Evolutionary conservation across 2,797 vertebrate species (phyloP), one percentile per base, ranked within the genome.

Genomic region (Holocentrus rufus): DNA sequence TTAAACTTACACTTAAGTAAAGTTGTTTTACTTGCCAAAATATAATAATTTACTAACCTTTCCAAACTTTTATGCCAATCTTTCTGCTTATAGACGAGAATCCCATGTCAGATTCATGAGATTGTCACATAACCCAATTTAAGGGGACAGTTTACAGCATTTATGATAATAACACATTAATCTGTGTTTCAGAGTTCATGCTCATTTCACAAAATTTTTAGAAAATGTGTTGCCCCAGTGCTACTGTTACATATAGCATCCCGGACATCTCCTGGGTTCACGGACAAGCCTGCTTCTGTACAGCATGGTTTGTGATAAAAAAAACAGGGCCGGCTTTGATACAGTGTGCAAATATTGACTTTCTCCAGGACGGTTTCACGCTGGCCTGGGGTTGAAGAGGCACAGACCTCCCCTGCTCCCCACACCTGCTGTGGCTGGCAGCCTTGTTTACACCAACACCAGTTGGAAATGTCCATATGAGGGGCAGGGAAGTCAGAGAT

Each of bases 331-430:
- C 2, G 7, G 80, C 89, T 93, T 92, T 93, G 85, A 94, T 84
- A 85, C 79, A 4, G 30, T 72, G 71, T 15, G 79, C 61, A 90
- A 93, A 94, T 93, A 91, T 91, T 92, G 90, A 92, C 84, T 88
- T 67, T 74, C 80, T 89, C 85, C 87, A 64, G 67, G 65, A 83
- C n/a, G 56, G 73, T 80, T 85, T 86, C 20, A 49, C 85, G 61
- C 71, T 27, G 22, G 81, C 47, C 64, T 30, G 46, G 64, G 65
- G 73, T 72, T 78, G 75, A 85, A 76, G 81, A 69, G 76, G 76
- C 72, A 68, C 79, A 71, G 88, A 84, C 83, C 84, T 88, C 85
- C 84, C 81, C 57, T 81, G 81, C 76, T 77, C 85, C 78, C 83
- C 89, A 84, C 91, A 92, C 91, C 91, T 93, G 92, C 91, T 90